These are phyloP conservation scores for Engystomops pustulosus DNA, from an alignment of 2,113 vertebrate genomes.

Conservation along the genomic window DNA sequence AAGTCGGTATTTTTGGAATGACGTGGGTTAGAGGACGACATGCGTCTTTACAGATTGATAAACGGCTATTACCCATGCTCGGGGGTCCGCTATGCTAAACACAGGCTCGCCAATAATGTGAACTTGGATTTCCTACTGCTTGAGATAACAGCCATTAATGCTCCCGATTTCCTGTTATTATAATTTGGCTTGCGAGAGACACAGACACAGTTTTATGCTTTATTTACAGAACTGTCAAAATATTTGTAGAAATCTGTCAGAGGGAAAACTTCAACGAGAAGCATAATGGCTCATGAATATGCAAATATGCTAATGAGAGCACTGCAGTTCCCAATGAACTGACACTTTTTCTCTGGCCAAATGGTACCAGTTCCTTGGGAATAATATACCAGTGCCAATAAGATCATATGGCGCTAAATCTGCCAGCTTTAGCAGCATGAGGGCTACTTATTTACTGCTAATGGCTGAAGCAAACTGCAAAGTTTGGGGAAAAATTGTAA, in stretches of 20 bases:
- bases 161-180: not conserved
- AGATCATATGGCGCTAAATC: constrained; percentile 25
- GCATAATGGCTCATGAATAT: constrained; percentile 48
- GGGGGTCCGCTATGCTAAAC: not conserved
- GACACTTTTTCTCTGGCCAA: constrained; percentile 36
- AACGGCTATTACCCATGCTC: not conserved
- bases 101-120: not conserved
- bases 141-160: constrained; percentile 12
- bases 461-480: not conserved
- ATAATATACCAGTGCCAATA: not conserved
- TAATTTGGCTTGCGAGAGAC: not conserved
- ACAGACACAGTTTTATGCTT: constrained; percentile 34
- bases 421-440: constrained; percentile 30
- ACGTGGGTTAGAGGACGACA: not conserved
- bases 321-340: constrained; percentile 13
- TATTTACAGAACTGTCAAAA: constrained; percentile 40
- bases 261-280: constrained; percentile 19
- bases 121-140: not conserved
- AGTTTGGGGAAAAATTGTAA: not conserved
- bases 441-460: not conserved
- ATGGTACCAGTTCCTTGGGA: constrained; percentile 16
- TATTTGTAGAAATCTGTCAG: constrained; percentile 48
- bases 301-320: constrained; percentile 47
- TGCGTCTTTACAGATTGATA: not conserved
- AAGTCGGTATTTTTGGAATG: not conserved